A percentile compares a stretch with the other conserved stretches of the same genome.
Evolutionary conservation across 2,113 vertebrate species (phyloP).

Genomic region (Mus musculus): GRCm39 chr9:22700001-22700500

Average conservation of each 20-base stretch:
- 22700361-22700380: not conserved
- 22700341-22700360: constrained; percentile 11
- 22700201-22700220: constrained; percentile 9
- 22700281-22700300: not conserved
- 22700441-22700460: constrained; percentile 30
- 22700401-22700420: not conserved
- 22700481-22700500: not conserved
- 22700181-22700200: not conserved
- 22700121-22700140: constrained; percentile 23
- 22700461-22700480: not conserved
- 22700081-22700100: not conserved
- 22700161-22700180: not conserved
- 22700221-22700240: not conserved
- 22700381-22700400: constrained; percentile 14
- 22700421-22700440: constrained; percentile 11
- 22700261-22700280: constrained; percentile 38
- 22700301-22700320: not conserved
- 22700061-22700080: not conserved
- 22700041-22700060: not conserved
- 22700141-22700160: not conserved
- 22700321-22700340: not conserved
- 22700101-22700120: not conserved
- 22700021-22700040: not conserved
- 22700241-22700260: constrained; percentile 4
- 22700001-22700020: not conserved